Evolutionary conservation across 92 coral and sea anemone species (phyloP), one percentile per base, ranked within the genome.

Genomic region (Epizoanthus illoricatus): DNA sequence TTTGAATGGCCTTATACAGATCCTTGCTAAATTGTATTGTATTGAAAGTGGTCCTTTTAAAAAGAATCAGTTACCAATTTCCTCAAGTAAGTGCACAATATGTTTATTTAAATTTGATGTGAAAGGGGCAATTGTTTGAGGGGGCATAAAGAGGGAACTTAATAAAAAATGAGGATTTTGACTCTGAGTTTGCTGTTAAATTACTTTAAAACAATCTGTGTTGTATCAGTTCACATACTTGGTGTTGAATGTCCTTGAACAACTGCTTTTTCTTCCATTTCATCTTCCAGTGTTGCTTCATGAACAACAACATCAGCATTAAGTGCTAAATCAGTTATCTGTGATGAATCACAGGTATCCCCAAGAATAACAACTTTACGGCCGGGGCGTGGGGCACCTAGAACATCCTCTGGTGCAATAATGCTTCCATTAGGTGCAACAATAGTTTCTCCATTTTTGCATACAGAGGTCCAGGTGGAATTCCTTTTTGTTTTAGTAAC

Each of bases 241-340:
- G 98, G 98, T 7, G 98, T 95, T 40, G 98, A 95, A 67, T 95
- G 98, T 18, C 98, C 98, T 88, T 81, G 87, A 21, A 89, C 98
- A 71, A 95, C 84, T 61, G 95, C 92, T 64, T 90, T 91, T 68
- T 90, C 96, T 78, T 86, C 88, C 73, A 93, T 65, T 67, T 87
- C 98, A 93, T 95, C 87, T 64, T 91, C 98, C 58, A 89, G 91
- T 24, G 98, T 95, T 41, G 98, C 98, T 83, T 95, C 98, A 81
- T 95, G 98, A 52, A 95, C 91, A 54, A 93, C 80, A 47, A 95
- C 86, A 89, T 95, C 94, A 47, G 98, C 97, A 81, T 86, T 71
- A 69, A 16, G 49, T 55, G 98, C 92, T 41, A 87, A 56, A 24
- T 55, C 75, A 19, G 45, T 82, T 28, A 95, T 86, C 74, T 75